These are phyloP conservation scores for Drosophila fuyamai DNA, from an alignment of 1,140 invertebrate genomes.

Conservation along the genomic window DNA sequence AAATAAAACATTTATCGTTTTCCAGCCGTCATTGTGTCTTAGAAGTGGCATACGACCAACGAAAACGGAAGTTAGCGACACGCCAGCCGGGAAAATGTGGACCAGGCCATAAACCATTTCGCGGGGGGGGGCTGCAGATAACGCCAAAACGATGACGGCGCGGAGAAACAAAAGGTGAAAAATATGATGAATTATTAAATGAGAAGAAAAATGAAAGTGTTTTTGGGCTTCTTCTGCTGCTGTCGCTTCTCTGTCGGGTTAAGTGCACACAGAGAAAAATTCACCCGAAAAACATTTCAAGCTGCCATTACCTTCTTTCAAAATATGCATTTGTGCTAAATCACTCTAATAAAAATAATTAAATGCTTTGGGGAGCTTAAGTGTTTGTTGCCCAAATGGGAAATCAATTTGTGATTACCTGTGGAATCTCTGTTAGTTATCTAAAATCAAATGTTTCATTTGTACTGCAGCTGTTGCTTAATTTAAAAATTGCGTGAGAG, in stretches of 20 bases:
- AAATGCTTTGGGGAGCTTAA: not conserved
- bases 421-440: not conserved
- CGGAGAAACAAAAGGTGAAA: constrained; percentile 51
- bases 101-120: constrained; percentile 66
- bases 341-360: not conserved
- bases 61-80: constrained; percentile 74
- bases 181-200: constrained; percentile 79
- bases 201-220: constrained; percentile 81
- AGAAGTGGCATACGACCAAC: constrained; percentile 47
- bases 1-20: constrained; percentile 68
- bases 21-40: constrained; percentile 36
- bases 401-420: not conserved
- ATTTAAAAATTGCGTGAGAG: too few species aligned
- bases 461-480: too few species aligned
- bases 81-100: constrained; percentile 66
- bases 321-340: not conserved
- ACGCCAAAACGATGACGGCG: constrained; percentile 42
- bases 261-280: constrained; percentile 37
- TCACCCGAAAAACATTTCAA: not conserved
- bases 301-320: not conserved
- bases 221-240: constrained; percentile 60
- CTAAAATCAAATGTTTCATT: not conserved
- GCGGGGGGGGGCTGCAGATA: constrained; percentile 8
- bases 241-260: constrained; percentile 34
- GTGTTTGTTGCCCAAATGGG: not conserved